Percentiles rank a stretch among this genome's conserved stretches.
Conservation (phyloP, 2,113 vertebrate species). For the Meriones unguiculatus region DNA sequence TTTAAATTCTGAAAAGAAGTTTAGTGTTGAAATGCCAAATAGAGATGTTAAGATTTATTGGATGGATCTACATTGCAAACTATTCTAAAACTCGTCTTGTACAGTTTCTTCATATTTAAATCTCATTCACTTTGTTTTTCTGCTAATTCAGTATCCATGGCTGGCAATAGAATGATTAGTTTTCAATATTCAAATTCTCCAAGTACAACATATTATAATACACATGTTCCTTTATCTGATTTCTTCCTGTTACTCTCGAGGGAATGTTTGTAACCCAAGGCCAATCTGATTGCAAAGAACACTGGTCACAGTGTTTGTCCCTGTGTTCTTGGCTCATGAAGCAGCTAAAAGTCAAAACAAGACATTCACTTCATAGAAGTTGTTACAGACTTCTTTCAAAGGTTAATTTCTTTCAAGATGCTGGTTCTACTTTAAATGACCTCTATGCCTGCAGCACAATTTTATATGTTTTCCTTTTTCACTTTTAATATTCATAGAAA, state of each 20-base stretch:
- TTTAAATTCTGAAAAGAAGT: conserved; percentile 28
- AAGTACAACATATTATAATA: neutral
- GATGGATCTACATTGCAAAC: neutral
- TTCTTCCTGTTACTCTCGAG: conserved; percentile 7
- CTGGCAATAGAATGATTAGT: neutral
- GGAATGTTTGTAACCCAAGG: neutral
- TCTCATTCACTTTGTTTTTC: neutral
- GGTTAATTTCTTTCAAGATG: conserved; percentile 57
- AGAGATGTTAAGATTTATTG: neutral
- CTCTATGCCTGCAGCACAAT: neutral
- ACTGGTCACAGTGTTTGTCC: neutral
- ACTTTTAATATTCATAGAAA: conserved; percentile 23
- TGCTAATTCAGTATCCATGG: neutral
- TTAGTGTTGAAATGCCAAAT: neutral
- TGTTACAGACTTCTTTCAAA: neutral
- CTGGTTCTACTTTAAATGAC: conserved; percentile 9
- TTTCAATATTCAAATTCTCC: neutral
- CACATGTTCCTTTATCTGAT: neutral
- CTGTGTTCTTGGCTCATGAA: neutral
- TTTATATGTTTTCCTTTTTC: conserved; percentile 35
- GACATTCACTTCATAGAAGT: conserved; percentile 12
- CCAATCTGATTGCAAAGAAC: neutral
- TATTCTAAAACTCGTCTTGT: neutral
- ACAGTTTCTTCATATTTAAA: neutral
- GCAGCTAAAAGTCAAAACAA: neutral